These are phyloP conservation scores for Drosophila carrolli DNA, from an alignment of 1,140 invertebrate species.

Conservation along the genomic window DNA sequence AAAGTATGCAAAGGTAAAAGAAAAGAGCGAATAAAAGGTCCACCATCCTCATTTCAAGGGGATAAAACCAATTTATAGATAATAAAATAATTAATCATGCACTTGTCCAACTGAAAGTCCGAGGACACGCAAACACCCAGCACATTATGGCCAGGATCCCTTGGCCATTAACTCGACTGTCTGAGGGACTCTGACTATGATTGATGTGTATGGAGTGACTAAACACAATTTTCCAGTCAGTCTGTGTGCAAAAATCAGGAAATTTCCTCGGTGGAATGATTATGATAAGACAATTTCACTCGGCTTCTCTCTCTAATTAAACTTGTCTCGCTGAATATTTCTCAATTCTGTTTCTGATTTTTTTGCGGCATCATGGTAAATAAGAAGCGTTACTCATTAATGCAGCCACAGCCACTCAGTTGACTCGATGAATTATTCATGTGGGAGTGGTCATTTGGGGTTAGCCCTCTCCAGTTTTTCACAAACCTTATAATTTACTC, in stretches of 20 bases:
- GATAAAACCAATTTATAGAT: constrained; percentile 77
- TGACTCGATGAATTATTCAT: constrained; percentile 73
- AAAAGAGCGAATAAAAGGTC: constrained; percentile 22
- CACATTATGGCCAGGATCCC: constrained; percentile 64
- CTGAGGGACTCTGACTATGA: constrained; percentile 54
- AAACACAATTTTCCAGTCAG: constrained; percentile 59
- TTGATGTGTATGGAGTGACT: constrained; percentile 73
- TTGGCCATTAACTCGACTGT: constrained; percentile 73
- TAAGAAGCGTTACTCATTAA: constrained; percentile 78
- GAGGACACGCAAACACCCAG: constrained; percentile 76
- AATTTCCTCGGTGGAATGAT: constrained; percentile 49
- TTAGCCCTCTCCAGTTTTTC: constrained; percentile 14
- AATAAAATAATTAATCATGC: constrained; percentile 83
- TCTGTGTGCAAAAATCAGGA: constrained; percentile 65
- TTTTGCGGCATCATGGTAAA: constrained; percentile 77
- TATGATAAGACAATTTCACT: constrained; percentile 81
- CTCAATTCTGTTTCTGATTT: constrained; percentile 20
- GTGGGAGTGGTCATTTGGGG: constrained; percentile 39
- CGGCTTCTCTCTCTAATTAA: constrained; percentile 71
- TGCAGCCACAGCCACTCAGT: constrained; percentile 54
- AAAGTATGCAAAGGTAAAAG: constrained; percentile 46
- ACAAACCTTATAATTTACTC: constrained; percentile 61
- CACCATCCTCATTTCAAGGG: constrained; percentile 31
- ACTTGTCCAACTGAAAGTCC: constrained; percentile 64
- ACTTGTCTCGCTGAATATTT: constrained; percentile 48